phyloP scores from a whole-genome alignment of 2,797 vertebrate species.

The Rhinogobio ventralis region DNA sequence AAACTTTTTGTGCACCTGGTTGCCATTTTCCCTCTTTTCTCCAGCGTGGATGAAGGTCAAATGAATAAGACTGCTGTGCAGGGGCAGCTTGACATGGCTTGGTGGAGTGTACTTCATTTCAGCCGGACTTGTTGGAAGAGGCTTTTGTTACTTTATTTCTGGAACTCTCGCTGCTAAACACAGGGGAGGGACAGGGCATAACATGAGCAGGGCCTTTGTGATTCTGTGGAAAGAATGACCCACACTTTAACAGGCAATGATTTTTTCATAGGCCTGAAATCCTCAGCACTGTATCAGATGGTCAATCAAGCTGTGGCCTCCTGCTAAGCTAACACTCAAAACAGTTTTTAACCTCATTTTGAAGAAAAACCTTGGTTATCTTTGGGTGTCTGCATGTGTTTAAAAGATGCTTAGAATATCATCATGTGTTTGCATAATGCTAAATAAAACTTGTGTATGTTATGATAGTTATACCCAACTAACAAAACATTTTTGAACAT shows the following conservation, averaged over 20 bases:
- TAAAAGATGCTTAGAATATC: too few species aligned
- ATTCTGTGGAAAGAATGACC: slow-evolving; percentile 36
- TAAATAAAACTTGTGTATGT: background rate
- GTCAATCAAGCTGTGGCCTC: background rate
- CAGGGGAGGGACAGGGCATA: slow-evolving; percentile 34
- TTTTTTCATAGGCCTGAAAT: background rate
- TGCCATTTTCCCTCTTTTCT: slow-evolving; percentile 59
- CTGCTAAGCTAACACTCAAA: background rate
- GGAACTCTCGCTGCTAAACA: slow-evolving; percentile 39
- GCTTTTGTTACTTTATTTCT: slow-evolving; percentile 59
- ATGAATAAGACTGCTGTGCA: slow-evolving; percentile 59
- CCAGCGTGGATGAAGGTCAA: slow-evolving; percentile 62
- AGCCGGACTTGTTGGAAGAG: slow-evolving; percentile 48
- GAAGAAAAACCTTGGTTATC: background rate
- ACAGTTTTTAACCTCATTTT: background rate
- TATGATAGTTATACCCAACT: background rate
- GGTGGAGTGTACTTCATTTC: slow-evolving; percentile 55
- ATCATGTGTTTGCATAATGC: background rate
- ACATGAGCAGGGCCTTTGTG: slow-evolving; percentile 37
- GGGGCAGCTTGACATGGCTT: slow-evolving; percentile 56
- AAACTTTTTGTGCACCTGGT: slow-evolving; percentile 59
- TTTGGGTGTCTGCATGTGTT: background rate
- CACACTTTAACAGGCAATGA: slow-evolving; percentile 29
- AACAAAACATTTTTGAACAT: too few species aligned
- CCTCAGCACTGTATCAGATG: background rate